phyloP scores from a whole-genome alignment of 2,797 vertebrate genomes.

The Alcedo quadribrachys region DNA sequence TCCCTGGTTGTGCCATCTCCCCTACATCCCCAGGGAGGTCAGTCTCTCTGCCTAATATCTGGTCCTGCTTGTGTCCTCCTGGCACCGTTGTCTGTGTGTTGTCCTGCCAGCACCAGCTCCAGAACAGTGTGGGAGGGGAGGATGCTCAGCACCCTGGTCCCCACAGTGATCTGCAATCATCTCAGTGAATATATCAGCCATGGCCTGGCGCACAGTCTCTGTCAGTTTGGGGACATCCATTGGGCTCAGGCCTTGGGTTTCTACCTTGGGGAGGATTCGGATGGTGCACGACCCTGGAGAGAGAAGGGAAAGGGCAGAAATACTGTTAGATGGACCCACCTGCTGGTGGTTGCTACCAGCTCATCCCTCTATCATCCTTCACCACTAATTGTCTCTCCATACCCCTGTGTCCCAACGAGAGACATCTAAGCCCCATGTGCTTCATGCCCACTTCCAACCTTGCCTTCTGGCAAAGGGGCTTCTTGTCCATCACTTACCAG shows the following conservation, averaged over 20 bases:
- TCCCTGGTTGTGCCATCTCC: not conserved
- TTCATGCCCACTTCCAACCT: not conserved
- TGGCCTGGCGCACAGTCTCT: not conserved
- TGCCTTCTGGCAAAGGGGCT: not conserved
- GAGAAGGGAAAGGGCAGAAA: not conserved
- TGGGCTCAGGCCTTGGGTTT: conserved; percentile 9
- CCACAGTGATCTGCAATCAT: not conserved
- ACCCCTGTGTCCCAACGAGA: not conserved
- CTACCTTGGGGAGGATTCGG: conserved; percentile 28
- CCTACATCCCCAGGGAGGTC: not conserved
- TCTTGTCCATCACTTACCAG: conserved; percentile 57
- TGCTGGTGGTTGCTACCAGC: not conserved
- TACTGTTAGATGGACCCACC: not conserved
- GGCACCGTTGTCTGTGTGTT: rapidly evolving
- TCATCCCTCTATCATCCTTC: not conserved
- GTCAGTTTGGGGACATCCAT: conserved; percentile 8
- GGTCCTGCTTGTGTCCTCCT: rapidly evolving
- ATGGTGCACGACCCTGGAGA: conserved; percentile 42
- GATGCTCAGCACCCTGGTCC: not conserved
- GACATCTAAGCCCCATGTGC: not conserved
- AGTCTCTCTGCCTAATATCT: not conserved
- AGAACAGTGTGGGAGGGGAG: rapidly evolving
- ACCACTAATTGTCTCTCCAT: not conserved
- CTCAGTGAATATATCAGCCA: not conserved
- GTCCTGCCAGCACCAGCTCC: not conserved